Percentiles rank a stretch among this genome's conserved stretches.
Conservation (phyloP, 2,113 vertebrate genomes). For the Cariama cristata region DNA sequence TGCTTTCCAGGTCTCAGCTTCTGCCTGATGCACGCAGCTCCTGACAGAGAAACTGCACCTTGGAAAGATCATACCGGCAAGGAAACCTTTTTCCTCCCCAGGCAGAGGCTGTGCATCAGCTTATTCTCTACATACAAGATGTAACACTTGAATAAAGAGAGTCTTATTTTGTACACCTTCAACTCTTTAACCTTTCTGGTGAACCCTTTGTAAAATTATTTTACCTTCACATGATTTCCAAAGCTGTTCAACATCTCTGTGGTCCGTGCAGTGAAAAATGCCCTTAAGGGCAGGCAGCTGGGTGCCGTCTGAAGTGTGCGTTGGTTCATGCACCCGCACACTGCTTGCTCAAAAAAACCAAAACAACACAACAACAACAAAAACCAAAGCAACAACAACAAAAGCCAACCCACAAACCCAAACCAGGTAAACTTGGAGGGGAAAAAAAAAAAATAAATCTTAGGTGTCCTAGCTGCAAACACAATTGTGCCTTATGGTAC, state of each 20-base stretch:
- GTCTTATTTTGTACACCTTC: not conserved
- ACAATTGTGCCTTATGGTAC: not conserved
- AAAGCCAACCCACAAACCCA: not conserved
- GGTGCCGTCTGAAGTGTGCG: accelerated
- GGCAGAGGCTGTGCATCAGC: accelerated
- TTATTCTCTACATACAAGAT: accelerated
- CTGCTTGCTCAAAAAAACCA: not conserved
- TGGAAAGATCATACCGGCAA: accelerated
- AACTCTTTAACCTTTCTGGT: not conserved
- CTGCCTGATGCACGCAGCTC: not conserved
- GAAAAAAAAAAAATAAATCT: not conserved
- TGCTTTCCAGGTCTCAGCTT: not conserved
- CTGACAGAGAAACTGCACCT: accelerated
- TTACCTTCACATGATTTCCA: not conserved
- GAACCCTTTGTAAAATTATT: not conserved
- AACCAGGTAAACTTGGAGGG: not conserved
- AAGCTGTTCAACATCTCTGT: accelerated
- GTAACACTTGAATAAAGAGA: not conserved
- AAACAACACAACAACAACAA: too few species aligned
- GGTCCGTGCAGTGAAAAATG: not conserved
- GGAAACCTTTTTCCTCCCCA: not conserved
- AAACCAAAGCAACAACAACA: too few species aligned
- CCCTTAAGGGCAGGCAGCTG: not conserved
- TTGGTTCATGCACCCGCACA: too few species aligned
- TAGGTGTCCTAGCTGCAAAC: not conserved